phyloP scores from a whole-genome alignment of 2,113 vertebrate species.

The Geothlypis trichas region DNA sequence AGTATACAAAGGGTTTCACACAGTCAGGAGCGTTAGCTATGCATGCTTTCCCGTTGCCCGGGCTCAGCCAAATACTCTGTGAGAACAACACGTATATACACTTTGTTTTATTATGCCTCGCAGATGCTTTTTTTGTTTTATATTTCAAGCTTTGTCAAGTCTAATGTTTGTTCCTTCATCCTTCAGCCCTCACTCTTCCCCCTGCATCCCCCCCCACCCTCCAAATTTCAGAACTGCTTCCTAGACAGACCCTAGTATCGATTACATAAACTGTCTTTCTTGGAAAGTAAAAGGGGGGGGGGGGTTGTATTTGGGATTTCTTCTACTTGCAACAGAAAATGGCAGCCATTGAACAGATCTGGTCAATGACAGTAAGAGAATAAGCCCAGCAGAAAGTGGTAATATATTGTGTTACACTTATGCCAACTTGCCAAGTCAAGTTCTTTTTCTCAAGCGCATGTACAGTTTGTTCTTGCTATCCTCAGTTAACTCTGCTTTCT shows the following conservation, averaged over 20 bases:
- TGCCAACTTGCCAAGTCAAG: conserved; percentile 72
- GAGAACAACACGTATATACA: conserved; percentile 85
- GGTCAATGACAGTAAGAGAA: conserved; percentile 71
- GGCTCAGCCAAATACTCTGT: conserved; percentile 84
- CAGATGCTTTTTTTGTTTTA: conserved; percentile 81
- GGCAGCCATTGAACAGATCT: conserved; percentile 68
- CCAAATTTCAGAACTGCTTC: conserved; percentile 33
- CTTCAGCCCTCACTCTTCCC: not conserved
- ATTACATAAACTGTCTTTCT: conserved; percentile 71
- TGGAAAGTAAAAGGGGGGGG: conserved; percentile 65
- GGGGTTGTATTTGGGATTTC: conserved; percentile 15
- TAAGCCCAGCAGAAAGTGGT: conserved; percentile 67
- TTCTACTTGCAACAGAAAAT: conserved; percentile 48
- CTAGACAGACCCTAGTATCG: conserved; percentile 58
- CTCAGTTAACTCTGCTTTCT: conserved; percentile 54
- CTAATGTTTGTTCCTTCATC: conserved; percentile 54
- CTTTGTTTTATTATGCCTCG: conserved; percentile 80
- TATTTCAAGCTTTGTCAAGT: conserved; percentile 77
- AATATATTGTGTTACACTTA: conserved; percentile 71
- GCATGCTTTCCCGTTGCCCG: conserved; percentile 95
- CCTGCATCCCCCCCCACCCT: not conserved
- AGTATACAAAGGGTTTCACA: conserved; percentile 89
- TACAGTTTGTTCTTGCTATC: conserved; percentile 69
- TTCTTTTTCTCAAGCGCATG: conserved; percentile 68
- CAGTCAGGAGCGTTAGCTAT: conserved; percentile 92